Base-by-base conservation (phyloP, 2,888 invertebrate genomes). In the Magallana nippona region DNA sequence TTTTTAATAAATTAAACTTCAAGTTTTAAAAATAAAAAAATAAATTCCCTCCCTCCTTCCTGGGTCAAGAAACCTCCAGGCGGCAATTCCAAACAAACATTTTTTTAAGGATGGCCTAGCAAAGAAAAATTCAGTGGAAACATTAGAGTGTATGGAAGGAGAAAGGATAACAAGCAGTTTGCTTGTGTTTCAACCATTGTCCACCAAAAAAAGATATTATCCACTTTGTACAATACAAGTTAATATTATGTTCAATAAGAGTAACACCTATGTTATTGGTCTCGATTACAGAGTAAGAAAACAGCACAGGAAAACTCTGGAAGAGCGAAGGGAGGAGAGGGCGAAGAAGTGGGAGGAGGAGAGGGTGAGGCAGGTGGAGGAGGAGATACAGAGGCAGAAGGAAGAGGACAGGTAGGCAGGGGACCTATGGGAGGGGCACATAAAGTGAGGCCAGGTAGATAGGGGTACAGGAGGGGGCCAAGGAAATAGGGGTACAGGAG, bases 341-440 rank as follows among this genome's bases (percentile, higher is more conserved):
- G 84, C 82, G 85, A 88, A 83, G 83, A 87, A 78, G 15, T 60
- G 62, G 58, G 87, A 87, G 81, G 82, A 87, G 55, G 84, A 88
- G 85, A 89, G 85, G 56, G 85, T 86, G 60, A 86, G 78, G 56
- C 19, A 86, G 32, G 87, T 88, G 82, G 85, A 89, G 83, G 84
- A 78, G 56, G 77, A 82, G 55, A 17, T 80, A 22, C 60, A 81
- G 77, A 82, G 83, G 22, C 82, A 86, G 78, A 83, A 87, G 77
- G 88, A 89, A 81, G 82, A 85, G 60, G 84, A 89, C 83, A 89
- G 86, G 89, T 88, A 58, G n/a, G 71, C 27, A 13, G 17, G 58
- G 27, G 57, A 19, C 8, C 44, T 44, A 44, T 44, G 22, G 78
- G 55, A 82, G 63, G 78, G 44, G 8, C 44, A 44, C 44, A 44